Evolutionary conservation across 1,140 invertebrate genomes (phyloP), one percentile per base, ranked within the genome.

Genomic region (Zaprionus vittiger): DNA sequence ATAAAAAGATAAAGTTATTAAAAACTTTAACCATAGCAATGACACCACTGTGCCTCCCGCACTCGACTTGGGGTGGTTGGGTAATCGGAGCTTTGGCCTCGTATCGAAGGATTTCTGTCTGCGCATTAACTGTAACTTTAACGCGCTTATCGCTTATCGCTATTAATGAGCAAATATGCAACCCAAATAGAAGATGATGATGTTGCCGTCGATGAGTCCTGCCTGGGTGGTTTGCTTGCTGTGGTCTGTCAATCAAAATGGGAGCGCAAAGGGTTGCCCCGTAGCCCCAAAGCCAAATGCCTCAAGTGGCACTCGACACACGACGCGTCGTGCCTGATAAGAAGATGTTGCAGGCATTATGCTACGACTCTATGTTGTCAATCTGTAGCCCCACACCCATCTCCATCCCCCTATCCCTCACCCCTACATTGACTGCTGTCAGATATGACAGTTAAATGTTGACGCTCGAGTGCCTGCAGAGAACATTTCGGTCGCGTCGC

Each of bases 391-490:
- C 20, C 65, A 37, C 52, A 61, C 17, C 17, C 44, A 2, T 11
- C 7, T 31, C 28, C 7, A 2, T 31, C 15, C 3, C 9, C 5
- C 20, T 12, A 24, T 4, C 5, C 11, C 20, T n/a, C 61, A 17
- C 28, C 37, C 4, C 31, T 34, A 47, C 14, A 60, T 41, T n/a
- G 26, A 9, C 3, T 38, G 28, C 61, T 31, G 85, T 90, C 85
- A 84, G 56, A 76, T 90, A 90, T 90, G 85, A 90, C 84, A 89
- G 84, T 89, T 90, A 81, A 89, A 89, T 90, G 79, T 89, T 84
- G 84, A 89, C 81, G 84, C 84, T 89, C 85, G 85, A 84, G 74
- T 84, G 85, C 52, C 52, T 81, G 73, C 70, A 79, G 14, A 15
- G 15, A 65, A 65, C 37, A 6, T 6, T 20, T 49, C 14, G 17